A percentile compares a stretch with the other conserved stretches of the same genome.
Conservation (phyloP, 2,888 invertebrate genomes). For the Thereva unica region DNA sequence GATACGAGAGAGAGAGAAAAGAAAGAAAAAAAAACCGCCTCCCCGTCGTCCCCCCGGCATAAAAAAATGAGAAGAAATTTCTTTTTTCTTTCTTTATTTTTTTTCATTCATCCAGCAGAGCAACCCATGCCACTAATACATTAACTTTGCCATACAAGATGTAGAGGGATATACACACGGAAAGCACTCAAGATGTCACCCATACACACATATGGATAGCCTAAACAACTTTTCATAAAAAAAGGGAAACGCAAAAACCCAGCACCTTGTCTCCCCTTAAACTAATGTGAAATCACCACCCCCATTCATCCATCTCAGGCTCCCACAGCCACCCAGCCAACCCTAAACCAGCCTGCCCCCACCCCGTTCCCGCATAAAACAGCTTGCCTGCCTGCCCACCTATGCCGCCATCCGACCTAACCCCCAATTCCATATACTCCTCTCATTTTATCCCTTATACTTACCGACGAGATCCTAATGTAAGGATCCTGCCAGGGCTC, state of each 20-base stretch:
- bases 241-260: slow-evolving; percentile 3
- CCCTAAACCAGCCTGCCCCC: neutral
- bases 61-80: no score
- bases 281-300: slow-evolving; percentile 26
- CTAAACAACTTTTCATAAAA: slow-evolving; percentile 28
- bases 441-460: no score
- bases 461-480: slow-evolving; percentile 4
- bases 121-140: neutral
- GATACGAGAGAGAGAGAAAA: no score
- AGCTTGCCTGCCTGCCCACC: no score
- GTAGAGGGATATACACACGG: neutral
- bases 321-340: slow-evolving; percentile 5
- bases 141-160: neutral
- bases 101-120: slow-evolving; percentile 10
- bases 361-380: neutral
- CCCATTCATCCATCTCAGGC: neutral
- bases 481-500: neutral
- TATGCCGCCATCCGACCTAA: no score
- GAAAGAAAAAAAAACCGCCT: no score
- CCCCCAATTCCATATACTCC: no score
- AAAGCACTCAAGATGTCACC: slow-evolving; percentile 9
- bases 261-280: slow-evolving; percentile 19
- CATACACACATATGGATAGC: slow-evolving; percentile 12
- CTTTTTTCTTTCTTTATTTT: neutral
- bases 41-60: no score